A percentile compares a stretch with the other conserved stretches of the same genome.
These are phyloP conservation scores for Gymnarchus niloticus DNA, from an alignment of 2,113 vertebrate genomes.

Conservation along the genomic window DNA sequence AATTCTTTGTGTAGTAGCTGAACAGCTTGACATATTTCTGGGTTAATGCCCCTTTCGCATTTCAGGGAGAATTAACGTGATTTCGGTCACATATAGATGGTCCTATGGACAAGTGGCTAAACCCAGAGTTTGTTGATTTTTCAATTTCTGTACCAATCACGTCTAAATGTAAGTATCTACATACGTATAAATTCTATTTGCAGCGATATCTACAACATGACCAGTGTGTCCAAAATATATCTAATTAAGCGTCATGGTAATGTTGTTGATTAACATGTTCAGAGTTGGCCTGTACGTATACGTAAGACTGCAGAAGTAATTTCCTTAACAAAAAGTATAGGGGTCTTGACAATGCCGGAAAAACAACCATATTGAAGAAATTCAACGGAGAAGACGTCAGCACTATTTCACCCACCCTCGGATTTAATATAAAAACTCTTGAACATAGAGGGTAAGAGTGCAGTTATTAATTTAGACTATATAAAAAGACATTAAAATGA, in stretches of 20 bases:
- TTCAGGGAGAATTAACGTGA: no score
- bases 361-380: constrained; percentile 87
- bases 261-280: background rate
- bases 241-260: no score
- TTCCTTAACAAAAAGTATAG: constrained; percentile 44
- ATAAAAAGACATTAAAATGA: background rate
- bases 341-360: constrained; percentile 84
- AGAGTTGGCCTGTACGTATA: background rate
- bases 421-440: constrained; percentile 89
- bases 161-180: no score
- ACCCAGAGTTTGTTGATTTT: no score
- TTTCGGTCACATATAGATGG: no score
- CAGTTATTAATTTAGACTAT: background rate
- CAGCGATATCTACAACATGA: background rate
- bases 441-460: constrained; percentile 75
- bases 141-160: no score
- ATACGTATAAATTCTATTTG: no score
- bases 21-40: background rate
- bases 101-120: no score
- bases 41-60: background rate
- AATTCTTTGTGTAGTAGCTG: background rate
- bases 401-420: constrained; percentile 83
- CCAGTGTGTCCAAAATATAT: background rate
- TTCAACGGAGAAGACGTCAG: constrained; percentile 85
- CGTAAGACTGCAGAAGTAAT: background rate